Percentiles rank a stretch among this genome's conserved stretches.
Conservation (phyloP, 1,140 invertebrate species). For the Protaetia brevitarsis region DNA sequence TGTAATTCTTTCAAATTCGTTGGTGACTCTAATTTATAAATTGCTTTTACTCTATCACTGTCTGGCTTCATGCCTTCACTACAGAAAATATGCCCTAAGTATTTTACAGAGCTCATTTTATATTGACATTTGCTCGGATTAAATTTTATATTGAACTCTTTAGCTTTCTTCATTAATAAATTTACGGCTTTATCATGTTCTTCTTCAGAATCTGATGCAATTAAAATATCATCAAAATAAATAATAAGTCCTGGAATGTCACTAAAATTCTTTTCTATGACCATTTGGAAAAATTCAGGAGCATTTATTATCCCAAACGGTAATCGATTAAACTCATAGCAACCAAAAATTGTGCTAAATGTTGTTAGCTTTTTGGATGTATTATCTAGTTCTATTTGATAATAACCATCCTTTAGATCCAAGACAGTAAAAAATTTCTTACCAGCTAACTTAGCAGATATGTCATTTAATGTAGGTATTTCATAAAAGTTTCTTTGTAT, state of each 20-base stretch:
- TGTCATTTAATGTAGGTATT: background rate
- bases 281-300: no score
- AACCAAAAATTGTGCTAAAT: no score
- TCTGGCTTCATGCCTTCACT: constrained; percentile 20
- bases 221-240: constrained; percentile 40
- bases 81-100: constrained; percentile 30
- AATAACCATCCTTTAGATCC: constrained; percentile 35
- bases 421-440: constrained; percentile 31
- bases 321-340: no score
- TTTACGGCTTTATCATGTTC: constrained; percentile 39
- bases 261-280: constrained; percentile 35
- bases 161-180: constrained; percentile 34
- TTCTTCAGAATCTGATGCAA: constrained; percentile 30
- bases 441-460: constrained; percentile 9
- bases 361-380: no score
- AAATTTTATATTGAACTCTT: constrained; percentile 32
- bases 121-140: no score
- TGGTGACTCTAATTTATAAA: background rate
- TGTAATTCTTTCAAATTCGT: constrained; percentile 18
- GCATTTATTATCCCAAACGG: no score
- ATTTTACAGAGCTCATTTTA: constrained; percentile 38
- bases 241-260: constrained; percentile 30
- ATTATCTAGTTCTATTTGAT: constrained; percentile 29
- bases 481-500: background rate
- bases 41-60: background rate